Percentiles rank a stretch among this genome's conserved stretches.
Evolutionary conservation across 2,888 invertebrate species (phyloP).

Genomic region (Carcina quercana): DNA sequence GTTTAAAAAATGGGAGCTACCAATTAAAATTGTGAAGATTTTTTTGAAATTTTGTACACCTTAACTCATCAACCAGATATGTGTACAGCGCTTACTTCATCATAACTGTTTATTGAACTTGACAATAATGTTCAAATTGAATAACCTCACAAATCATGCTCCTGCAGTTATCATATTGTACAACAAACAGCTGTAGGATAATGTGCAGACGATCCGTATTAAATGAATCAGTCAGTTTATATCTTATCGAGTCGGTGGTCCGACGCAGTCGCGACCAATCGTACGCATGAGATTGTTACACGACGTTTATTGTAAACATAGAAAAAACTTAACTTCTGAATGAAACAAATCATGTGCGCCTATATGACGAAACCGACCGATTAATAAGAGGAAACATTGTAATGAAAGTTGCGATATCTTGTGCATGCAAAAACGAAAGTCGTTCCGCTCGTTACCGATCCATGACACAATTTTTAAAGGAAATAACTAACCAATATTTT

Average conservation of each 20-base stretch:
- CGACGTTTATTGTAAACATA: slow-evolving; percentile 2
- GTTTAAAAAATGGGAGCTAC: too few species aligned
- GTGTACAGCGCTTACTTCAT: too few species aligned
- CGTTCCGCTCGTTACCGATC: slow-evolving; percentile 38
- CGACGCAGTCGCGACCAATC: slow-evolving; percentile 44
- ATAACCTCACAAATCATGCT: too few species aligned
- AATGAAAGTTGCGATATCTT: slow-evolving; percentile 26
- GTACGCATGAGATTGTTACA: slow-evolving; percentile 10
- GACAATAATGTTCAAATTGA: too few species aligned
- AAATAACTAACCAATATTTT: slow-evolving; percentile 2
- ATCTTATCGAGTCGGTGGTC: slow-evolving; percentile 25
- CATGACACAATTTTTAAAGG: slow-evolving; percentile 39
- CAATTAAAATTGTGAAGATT: too few species aligned
- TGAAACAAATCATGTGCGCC: slow-evolving; percentile 5
- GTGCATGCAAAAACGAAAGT: slow-evolving; percentile 48
- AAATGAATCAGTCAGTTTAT: slow-evolving; percentile 5
- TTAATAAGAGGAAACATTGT: slow-evolving; percentile 3
- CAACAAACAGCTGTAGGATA: neutral
- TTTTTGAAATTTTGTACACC: too few species aligned
- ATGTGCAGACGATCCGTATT: slow-evolving; percentile 84
- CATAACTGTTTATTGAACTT: too few species aligned
- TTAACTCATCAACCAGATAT: too few species aligned
- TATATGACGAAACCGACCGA: neutral
- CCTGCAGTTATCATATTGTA: too few species aligned
- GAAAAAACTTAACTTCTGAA: slow-evolving; percentile 2